Base-by-base conservation (phyloP, 2,113 vertebrate species). In the Phoenicopterus ruber region DNA sequence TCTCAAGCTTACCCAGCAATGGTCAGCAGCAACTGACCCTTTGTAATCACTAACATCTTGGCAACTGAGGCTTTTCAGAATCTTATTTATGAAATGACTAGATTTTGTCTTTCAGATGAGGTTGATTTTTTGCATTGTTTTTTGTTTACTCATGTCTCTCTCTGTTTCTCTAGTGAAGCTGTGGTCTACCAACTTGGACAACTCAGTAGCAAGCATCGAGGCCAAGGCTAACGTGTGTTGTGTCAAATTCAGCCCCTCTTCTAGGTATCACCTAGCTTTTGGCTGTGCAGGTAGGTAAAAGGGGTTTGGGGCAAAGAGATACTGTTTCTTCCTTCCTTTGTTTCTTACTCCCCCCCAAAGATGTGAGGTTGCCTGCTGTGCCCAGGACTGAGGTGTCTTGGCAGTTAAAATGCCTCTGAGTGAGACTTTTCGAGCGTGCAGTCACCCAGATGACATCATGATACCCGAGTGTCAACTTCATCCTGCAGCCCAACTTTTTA, bases 161-260 rank as follows among this genome's bases (percentile, higher is more conserved):
- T 97, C 59, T 90, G 16, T 97, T 97, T 96, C 66, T 82, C 57
- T 97, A 99, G 99, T 99, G 88, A 99, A 99, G 93, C 97, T 99
- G 79, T 99, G 99, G 99, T 99, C 99, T 61, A 99, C 99, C 90
- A 99, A 99, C 97, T 97, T 99, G 80, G 99, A 99, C 98, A 99
- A 99, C 97, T 99, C 99, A 1, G 99, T 99, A 76, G 99, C 99
- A 65, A 99, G 99, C 98, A 99, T 99, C 47, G 99, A 99, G 96
- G 99, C 99, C 70, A 99, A 99, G 96, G 99, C 99, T 69, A 99
- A 99, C 1, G 99, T 99, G 81, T 99, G 99, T 97, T 99, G 99
- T 97, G 99, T 99, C 71, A 99, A 99, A 96, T 99, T 99, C 98
- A 99, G 99, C 90, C 99, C 99, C 2, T 99, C 99, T 34, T 99